Percentiles rank a stretch among this genome's conserved stretches.
phyloP scores from a whole-genome alignment of 2,888 invertebrate species.

The Leptinotarsa haldemani region DNA sequence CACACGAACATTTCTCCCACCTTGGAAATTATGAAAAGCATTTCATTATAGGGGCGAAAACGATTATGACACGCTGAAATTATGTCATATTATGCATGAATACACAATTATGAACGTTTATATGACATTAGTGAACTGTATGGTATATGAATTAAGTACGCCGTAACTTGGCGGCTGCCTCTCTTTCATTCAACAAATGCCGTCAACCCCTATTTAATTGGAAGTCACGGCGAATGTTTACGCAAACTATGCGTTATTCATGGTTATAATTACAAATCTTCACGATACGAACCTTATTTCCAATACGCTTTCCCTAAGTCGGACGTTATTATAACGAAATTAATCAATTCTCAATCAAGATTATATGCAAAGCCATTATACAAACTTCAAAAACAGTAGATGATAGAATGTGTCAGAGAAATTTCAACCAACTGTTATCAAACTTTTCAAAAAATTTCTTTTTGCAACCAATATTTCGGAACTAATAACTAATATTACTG shows the following conservation, averaged over 20 bases:
- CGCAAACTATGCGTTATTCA: background rate
- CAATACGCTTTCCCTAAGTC: no score
- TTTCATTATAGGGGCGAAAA: constrained; percentile 54
- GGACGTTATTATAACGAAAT: no score
- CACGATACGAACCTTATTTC: no score
- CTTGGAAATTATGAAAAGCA: constrained; percentile 42
- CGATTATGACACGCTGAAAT: constrained; percentile 61
- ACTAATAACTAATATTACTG: no score
- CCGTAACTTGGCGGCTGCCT: constrained; percentile 28
- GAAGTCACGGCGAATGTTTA: constrained; percentile 9
- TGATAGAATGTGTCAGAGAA: no score
- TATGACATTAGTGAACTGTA: constrained; percentile 36
- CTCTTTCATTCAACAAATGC: constrained; percentile 29
- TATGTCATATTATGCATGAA: constrained; percentile 60
- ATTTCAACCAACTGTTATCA: no score
- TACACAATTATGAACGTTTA: constrained; percentile 54
- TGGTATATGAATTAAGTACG: constrained; percentile 33
- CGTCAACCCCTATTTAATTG: constrained; percentile 13
- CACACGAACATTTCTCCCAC: constrained; percentile 23
- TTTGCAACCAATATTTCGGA: no score
- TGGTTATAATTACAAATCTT: no score
- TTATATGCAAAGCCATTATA: no score
- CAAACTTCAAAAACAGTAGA: no score
- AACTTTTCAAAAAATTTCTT: no score
- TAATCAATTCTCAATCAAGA: no score